Evolutionary conservation across 1,140 invertebrate species (phyloP).

Genomic region (Euschistus heros): DNA sequence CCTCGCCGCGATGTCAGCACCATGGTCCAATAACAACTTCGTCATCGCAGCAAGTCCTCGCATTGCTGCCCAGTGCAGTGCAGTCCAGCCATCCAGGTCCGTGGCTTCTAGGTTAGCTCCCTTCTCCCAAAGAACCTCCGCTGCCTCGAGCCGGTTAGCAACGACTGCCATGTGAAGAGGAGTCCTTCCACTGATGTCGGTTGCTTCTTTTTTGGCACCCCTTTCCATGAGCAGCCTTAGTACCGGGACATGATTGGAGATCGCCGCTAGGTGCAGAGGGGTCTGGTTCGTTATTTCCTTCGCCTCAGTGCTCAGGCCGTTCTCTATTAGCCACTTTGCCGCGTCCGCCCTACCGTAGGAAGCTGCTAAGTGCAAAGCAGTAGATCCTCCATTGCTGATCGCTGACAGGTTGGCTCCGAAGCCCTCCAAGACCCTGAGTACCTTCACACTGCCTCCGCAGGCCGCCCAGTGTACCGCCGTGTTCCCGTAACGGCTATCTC

Average conservation of each 20-base stretch:
- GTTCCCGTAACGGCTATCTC: too few relatives aligned
- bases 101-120: background rate
- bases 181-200: background rate
- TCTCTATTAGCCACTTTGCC: background rate
- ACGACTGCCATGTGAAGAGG: background rate
- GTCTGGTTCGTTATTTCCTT: background rate
- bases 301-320: background rate
- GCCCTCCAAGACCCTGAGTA: too few relatives aligned
- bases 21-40: too few relatives aligned
- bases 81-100: background rate
- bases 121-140: background rate
- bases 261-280: background rate
- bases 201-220: background rate
- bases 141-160: background rate
- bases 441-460: too few relatives aligned
- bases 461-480: too few relatives aligned
- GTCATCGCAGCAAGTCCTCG: background rate
- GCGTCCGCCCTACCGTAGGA: background rate
- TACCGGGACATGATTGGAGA: background rate
- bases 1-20: too few relatives aligned
- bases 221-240: background rate
- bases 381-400: too few relatives aligned
- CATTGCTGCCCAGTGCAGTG: background rate
- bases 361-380: background rate
- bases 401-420: too few relatives aligned